Base-by-base conservation (phyloP, 2,888 invertebrate genomes). In the Dimorphilus gyrociliatus region DNA sequence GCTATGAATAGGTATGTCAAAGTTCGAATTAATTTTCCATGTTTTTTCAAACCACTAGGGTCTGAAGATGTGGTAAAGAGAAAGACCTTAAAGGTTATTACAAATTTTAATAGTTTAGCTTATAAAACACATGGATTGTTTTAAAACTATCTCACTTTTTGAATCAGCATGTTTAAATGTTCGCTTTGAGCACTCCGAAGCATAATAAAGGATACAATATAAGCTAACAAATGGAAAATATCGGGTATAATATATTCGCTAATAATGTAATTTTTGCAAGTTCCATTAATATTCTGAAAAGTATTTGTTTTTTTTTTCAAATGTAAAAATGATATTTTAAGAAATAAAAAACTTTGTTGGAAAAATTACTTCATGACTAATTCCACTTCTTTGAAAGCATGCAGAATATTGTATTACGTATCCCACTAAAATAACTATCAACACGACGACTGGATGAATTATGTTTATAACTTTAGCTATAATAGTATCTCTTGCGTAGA, bases 161-260 rank as follows among this genome's bases (percentile, higher is more conserved):
- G 58, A 55, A 60, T 60, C 4, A 62, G 35, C 3, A 55, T 54
- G 41, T 57, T 56, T n/a, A 61, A 38, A 34, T 59, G 56, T 35
- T 62, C 62, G 35, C 52, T 57, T 33, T 59, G 54, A n/a, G 49
- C 48, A 8, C 59, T 38, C 17, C 62, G 40, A 33, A 60, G 56
- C 29, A 56, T 51, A 24, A 47, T 44, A 28, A 60, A 40, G 7
- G 60, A 60, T 38, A 57, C 47, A 15, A 53, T 29, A 36, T 48
- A 62, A 0, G 60, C 57, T 3, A 53, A 33, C 30, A 60, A 49
- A 36, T 62, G 62, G 7, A 62, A 44, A 25, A 56, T 28, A 35
- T 56, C 56, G 7, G 62, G 61, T 19, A 62, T 46, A 19, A 59
- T 41, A 35, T 62, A 62, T 7, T 59, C 58, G 4, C 55, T 56